Conservation (phyloP, 2,888 invertebrate genomes). For the Trachelus tabidus region DNA sequence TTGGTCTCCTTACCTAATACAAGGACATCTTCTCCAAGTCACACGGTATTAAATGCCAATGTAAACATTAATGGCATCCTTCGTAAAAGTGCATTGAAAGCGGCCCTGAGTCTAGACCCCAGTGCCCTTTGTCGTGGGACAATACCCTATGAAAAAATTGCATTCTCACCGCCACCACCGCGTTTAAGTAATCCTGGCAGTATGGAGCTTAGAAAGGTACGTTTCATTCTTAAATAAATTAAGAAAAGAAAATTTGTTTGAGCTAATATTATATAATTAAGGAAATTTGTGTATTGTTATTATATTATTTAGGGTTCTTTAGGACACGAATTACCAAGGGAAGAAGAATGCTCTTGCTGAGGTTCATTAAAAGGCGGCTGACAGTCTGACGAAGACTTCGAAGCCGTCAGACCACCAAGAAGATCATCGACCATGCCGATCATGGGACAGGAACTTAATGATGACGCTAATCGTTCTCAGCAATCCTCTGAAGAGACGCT, state of each 20-base stretch:
- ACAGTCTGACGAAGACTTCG: slow-evolving; percentile 26
- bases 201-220: slow-evolving; percentile 53
- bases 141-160: slow-evolving; percentile 60
- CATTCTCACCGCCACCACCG: slow-evolving; percentile 53
- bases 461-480: slow-evolving; percentile 31
- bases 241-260: too few relatives aligned
- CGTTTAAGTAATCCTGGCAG: slow-evolving; percentile 52
- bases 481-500: slow-evolving; percentile 55
- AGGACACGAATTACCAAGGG: slow-evolving; percentile 50
- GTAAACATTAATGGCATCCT: slow-evolving; percentile 55
- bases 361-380: slow-evolving; percentile 53
- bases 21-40: slow-evolving; percentile 56
- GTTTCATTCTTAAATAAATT: background rate
- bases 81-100: slow-evolving; percentile 61
- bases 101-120: slow-evolving; percentile 64
- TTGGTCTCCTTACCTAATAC: slow-evolving; percentile 56
- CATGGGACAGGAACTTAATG: slow-evolving; percentile 31
- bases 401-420: slow-evolving; percentile 24
- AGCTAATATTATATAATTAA: background rate
- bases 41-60: slow-evolving; percentile 35
- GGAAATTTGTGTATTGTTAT: background rate
- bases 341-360: slow-evolving; percentile 62
- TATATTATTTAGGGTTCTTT: slow-evolving; percentile 45
- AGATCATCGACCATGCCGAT: slow-evolving; percentile 50
- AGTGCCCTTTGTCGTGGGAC: slow-evolving; percentile 57